These are phyloP conservation scores for Papilio polyxenes DNA, from an alignment of 1,140 invertebrate genomes.

Conservation along the genomic window DNA sequence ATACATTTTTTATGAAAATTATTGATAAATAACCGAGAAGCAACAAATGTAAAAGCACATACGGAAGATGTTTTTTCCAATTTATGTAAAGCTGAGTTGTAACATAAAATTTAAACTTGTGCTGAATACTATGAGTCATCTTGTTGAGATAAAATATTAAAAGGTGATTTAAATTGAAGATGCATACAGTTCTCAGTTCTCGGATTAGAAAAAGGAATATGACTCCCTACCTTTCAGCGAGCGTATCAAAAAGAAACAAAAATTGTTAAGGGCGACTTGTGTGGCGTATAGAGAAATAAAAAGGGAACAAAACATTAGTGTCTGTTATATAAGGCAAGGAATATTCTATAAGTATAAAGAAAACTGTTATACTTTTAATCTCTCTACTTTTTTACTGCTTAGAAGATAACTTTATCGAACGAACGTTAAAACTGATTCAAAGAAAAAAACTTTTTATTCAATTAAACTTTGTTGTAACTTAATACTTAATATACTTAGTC, in stretches of 20 bases:
- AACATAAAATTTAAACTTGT: too few species aligned
- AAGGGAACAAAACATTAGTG: background rate
- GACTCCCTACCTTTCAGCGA: background rate
- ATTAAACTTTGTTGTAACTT: too few species aligned
- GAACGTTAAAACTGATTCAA: too few species aligned
- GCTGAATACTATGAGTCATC: background rate
- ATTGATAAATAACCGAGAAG: too few species aligned
- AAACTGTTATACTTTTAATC: background rate
- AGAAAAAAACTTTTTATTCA: too few species aligned
- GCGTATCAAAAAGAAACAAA: slow-evolving; percentile 25
- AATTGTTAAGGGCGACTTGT: slow-evolving; percentile 28
- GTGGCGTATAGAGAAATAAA: slow-evolving; percentile 14
- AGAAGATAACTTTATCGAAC: too few species aligned
- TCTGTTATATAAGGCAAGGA: background rate
- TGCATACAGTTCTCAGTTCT: slow-evolving; percentile 12
- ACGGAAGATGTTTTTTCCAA: too few species aligned
- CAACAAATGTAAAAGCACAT: too few species aligned
- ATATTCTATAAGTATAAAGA: background rate
- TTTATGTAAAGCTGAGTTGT: background rate
- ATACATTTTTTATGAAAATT: too few species aligned
- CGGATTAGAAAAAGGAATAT: slow-evolving; percentile 24
- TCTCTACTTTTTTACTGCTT: background rate
- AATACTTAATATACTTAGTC: too few species aligned
- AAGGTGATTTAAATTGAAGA: slow-evolving; percentile 10
- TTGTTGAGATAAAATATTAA: slow-evolving; percentile 17